Evolutionary conservation across 2,888 invertebrate species (phyloP).

Genomic region (Dynastes grantii): DNA sequence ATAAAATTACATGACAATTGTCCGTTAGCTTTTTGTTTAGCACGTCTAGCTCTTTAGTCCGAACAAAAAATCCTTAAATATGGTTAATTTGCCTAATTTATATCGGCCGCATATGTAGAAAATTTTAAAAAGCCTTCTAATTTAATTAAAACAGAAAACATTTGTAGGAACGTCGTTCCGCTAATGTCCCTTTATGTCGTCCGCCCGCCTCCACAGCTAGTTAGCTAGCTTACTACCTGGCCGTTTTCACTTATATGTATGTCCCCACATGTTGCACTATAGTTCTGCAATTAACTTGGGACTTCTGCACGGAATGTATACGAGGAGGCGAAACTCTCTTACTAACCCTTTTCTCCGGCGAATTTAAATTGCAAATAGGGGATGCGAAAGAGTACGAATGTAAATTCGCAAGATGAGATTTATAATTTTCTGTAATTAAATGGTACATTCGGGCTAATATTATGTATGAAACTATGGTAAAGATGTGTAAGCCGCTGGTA

Average conservation of each 20-base stretch:
- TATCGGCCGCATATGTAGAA: slow-evolving; percentile 56
- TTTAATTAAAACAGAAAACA: slow-evolving; percentile 65
- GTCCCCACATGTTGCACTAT: slow-evolving; percentile 70
- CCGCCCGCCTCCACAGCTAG: slow-evolving; percentile 35
- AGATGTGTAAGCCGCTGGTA: no score
- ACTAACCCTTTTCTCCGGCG: slow-evolving; percentile 40
- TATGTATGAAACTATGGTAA: no score
- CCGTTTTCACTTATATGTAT: slow-evolving; percentile 60
- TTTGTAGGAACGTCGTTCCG: slow-evolving; percentile 63
- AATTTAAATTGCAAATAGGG: slow-evolving; percentile 45
- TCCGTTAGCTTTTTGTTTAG: background rate
- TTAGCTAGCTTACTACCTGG: slow-evolving; percentile 50
- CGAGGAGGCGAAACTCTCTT: slow-evolving; percentile 33
- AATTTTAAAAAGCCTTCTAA: slow-evolving; percentile 66
- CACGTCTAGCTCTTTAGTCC: background rate
- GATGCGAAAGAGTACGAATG: slow-evolving; percentile 25
- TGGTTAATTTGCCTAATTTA: slow-evolving; percentile 53
- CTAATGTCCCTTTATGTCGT: slow-evolving; percentile 56
- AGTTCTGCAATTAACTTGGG: slow-evolving; percentile 70
- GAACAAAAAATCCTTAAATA: slow-evolving; percentile 47
- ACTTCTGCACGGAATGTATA: slow-evolving; percentile 38
- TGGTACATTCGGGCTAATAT: slow-evolving; percentile 4
- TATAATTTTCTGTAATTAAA: slow-evolving; percentile 33
- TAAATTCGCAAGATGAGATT: slow-evolving; percentile 35
- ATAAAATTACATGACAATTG: no score